A percentile compares a stretch with the other conserved stretches of the same genome.
Evolutionary conservation across 2,797 vertebrate species (phyloP).

Genomic region (Cephalopachus bancanus): DNA sequence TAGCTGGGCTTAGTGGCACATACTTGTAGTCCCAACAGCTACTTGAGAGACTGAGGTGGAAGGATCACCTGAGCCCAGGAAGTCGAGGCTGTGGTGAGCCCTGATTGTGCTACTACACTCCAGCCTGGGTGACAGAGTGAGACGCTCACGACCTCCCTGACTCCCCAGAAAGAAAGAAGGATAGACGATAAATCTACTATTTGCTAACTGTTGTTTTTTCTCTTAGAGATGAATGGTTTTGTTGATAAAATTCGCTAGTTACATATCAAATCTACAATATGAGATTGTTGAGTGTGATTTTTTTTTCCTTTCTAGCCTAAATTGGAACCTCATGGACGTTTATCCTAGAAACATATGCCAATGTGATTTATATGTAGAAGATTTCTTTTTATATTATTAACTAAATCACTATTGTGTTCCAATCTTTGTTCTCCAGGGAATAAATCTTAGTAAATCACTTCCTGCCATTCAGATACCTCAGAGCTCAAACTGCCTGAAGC

Average conservation of each 20-base stretch:
- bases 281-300: constrained; percentile 62
- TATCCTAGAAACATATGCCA: constrained; percentile 85
- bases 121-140: no score
- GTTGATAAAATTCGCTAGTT: constrained; percentile 58
- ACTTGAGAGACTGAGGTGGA: no score
- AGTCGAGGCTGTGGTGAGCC: no score
- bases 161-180: no score
- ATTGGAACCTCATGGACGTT: constrained; percentile 85
- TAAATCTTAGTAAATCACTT: constrained; percentile 80
- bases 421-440: constrained; percentile 81
- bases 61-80: no score
- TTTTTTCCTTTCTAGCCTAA: constrained; percentile 69
- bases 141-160: no score
- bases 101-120: no score
- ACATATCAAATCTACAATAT: constrained; percentile 63
- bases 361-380: constrained; percentile 85
- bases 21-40: no score
- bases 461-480: constrained; percentile 80
- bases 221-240: constrained; percentile 62
- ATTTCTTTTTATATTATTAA: constrained; percentile 79
- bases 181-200: background rate
- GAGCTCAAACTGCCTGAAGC: constrained; percentile 68
- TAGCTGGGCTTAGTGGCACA: no score
- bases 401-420: constrained; percentile 83
- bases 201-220: constrained; percentile 35